Evolutionary conservation across 2,888 invertebrate species (phyloP).

Genomic region (Lypha dubia): DNA sequence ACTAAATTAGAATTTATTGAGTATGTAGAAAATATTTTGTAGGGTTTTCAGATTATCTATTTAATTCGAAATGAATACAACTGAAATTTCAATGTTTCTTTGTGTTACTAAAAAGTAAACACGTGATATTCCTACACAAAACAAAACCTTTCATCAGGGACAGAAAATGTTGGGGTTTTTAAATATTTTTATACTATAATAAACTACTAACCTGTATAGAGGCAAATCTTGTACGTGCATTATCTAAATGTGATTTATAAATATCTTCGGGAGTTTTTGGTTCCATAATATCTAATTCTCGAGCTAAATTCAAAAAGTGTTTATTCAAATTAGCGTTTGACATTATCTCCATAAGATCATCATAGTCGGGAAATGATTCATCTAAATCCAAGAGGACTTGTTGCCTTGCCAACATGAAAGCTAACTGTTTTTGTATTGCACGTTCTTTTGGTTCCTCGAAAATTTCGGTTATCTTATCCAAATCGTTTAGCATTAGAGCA

Average conservation of each 20-base stretch:
- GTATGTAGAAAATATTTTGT: too few relatives aligned
- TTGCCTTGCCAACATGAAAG: slow-evolving; percentile 97
- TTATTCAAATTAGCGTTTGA: slow-evolving; percentile 96
- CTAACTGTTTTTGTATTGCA: slow-evolving; percentile 94
- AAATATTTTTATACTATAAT: background rate
- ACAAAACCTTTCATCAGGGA: too few relatives aligned
- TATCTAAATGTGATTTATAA: slow-evolving; percentile 98
- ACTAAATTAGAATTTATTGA: too few relatives aligned
- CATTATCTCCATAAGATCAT: slow-evolving; percentile 94
- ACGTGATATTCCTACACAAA: too few relatives aligned
- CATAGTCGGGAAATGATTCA: slow-evolving; percentile 86
- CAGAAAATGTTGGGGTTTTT: too few relatives aligned
- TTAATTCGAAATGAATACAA: too few relatives aligned
- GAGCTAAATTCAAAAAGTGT: slow-evolving; percentile 95
- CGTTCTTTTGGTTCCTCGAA: slow-evolving; percentile 93
- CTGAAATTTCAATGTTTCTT: too few relatives aligned
- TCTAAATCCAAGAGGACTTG: slow-evolving; percentile 93
- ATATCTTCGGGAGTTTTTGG: slow-evolving; percentile 99
- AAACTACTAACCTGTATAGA: slow-evolving; percentile 85
- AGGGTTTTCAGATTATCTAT: too few relatives aligned
- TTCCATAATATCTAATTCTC: slow-evolving; percentile 99
- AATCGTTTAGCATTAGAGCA: slow-evolving; percentile 94
- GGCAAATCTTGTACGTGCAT: slow-evolving; percentile 89
- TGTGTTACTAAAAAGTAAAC: too few relatives aligned
- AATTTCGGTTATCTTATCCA: slow-evolving; percentile 91